Conservation (phyloP, 2,888 invertebrate genomes). For the Magallana nippona region DNA sequence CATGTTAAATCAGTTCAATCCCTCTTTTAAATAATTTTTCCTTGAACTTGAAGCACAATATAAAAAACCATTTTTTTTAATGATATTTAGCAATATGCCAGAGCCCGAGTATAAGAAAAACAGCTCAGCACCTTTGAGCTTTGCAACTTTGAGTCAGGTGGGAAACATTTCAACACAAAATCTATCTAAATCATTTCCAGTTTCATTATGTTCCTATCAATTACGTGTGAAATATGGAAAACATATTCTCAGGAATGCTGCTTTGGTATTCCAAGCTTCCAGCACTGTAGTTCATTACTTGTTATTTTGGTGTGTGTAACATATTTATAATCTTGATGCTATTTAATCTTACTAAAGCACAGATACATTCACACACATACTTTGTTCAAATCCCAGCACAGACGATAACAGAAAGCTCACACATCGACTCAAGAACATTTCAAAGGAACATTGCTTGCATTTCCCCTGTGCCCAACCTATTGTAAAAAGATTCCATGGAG, state of each 20-base stretch:
- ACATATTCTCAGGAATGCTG: neutral
- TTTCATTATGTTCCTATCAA: conserved; percentile 30
- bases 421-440: no score
- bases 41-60: neutral
- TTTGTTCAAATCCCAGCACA: neutral
- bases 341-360: neutral
- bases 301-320: neutral
- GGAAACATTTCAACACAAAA: conserved; percentile 30
- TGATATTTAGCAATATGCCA: conserved; percentile 29
- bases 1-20: neutral
- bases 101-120: neutral
- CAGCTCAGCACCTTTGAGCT: conserved; percentile 24
- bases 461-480: no score
- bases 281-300: neutral
- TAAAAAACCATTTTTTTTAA: neutral
- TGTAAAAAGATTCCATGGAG: no score
- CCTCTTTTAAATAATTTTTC: neutral
- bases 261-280: conserved; percentile 11
- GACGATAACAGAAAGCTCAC: neutral
- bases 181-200: conserved; percentile 28
- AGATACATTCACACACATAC: neutral
- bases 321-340: neutral
- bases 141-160: conserved; percentile 27
- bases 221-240: conserved; percentile 33
- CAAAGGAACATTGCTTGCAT: no score